phyloP scores from a whole-genome alignment of 2,113 vertebrate species.

The Ophiodon elongatus region DNA sequence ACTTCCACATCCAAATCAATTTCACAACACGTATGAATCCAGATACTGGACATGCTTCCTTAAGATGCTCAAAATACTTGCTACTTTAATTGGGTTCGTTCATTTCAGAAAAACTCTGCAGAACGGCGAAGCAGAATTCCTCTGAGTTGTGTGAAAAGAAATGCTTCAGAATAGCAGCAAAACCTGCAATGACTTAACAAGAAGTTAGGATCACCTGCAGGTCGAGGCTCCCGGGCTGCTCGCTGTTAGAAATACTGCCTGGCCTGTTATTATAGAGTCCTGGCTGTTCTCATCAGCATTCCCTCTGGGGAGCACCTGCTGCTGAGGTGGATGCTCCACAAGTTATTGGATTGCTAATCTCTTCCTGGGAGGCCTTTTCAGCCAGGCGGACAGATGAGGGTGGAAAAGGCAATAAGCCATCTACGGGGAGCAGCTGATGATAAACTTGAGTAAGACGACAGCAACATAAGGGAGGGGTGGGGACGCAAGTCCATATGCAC shows the following conservation, averaged over 20 bases:
- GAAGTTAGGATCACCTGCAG: conserved; percentile 17
- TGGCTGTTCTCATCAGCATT: conserved; percentile 77
- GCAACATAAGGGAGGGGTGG: conserved; percentile 5
- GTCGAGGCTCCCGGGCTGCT: conserved; percentile 13
- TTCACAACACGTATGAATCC: neutral
- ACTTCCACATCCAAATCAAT: neutral
- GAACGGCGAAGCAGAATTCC: neutral
- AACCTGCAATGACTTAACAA: conserved; percentile 21
- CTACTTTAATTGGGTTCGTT: neutral
- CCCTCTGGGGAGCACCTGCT: conserved; percentile 71
- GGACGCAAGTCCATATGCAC: conserved; percentile 25
- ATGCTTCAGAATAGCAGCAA: neutral
- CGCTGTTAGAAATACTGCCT: conserved; percentile 42
- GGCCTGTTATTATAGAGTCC: conserved; percentile 62
- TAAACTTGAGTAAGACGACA: conserved; percentile 62
- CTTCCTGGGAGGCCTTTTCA: conserved; percentile 81
- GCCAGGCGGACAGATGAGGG: conserved; percentile 66
- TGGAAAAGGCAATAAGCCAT: conserved; percentile 78
- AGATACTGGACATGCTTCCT: neutral
- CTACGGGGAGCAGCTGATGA: conserved; percentile 68
- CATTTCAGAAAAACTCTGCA: neutral
- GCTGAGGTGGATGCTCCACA: conserved; percentile 70
- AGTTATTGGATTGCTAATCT: conserved; percentile 83
- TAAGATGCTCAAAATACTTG: neutral
- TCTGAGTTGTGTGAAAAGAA: neutral